Base-by-base conservation (phyloP, 2,888 invertebrate species). In the Eupelmus urozonus region DNA sequence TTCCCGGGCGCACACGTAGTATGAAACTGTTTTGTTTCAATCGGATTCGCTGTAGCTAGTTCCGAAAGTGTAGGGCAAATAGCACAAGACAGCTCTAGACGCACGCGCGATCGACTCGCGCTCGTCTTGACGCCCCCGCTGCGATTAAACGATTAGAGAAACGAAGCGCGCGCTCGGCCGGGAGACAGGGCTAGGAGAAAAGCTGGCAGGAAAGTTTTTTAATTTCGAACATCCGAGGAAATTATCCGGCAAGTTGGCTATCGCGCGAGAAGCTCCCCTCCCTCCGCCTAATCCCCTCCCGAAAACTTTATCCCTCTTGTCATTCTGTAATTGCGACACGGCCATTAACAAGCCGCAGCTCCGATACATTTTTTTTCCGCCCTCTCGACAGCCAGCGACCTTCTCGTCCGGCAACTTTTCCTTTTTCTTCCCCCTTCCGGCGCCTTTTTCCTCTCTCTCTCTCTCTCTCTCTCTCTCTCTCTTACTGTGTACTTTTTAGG, bases 221-320 rank as follows among this genome's bases (percentile, higher is more conserved):
- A 86, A 87, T 87, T 86, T 86, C 83, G 83, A 85, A 82, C 84
- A 84, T 85, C 82, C 83, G 82, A 79, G 81, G 82, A 86, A 87
- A 87, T 86, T 85, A 86, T 84, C 84, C 29, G 80, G 77, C 81
- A 83, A 84, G 83, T 82, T 83, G 23, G 34, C 16, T 16, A 45
- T 34, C 34, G 9, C 34, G 29, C 34, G 13, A 45, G n/a, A 59
- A 23, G 45, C 42, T 42, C n/a, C 42, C 23, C 20, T 23, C 53
- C 2, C 27, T 23, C 63, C 11, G n/a, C 42, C n/a, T 18, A 18
- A 40, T 25, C 18, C 20, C 1, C 45, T 18, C 57, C 57, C 25
- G 23, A 34, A 18, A 65, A 51, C 45, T 65, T 65, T 4, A 3
- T 4, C 2, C n/a, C 49, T 27, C 49, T 57, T 49, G 51, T 49